These are phyloP conservation scores for Enteromius fasciolatus DNA, from an alignment of 2,797 vertebrate species.

Conservation along the genomic window DNA sequence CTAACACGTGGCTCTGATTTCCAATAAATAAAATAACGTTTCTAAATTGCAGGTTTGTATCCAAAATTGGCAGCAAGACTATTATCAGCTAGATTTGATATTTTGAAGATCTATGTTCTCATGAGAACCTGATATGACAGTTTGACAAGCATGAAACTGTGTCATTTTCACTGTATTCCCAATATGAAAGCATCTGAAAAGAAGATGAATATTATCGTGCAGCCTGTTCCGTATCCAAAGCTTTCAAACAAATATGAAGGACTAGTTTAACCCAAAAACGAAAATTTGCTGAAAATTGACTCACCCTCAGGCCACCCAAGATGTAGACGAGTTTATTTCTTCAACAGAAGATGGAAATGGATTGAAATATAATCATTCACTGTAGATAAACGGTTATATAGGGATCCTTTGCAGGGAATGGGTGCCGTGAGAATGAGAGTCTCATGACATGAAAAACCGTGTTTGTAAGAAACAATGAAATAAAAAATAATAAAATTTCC, in stretches of 20 bases:
- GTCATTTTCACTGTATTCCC: conserved; percentile 1
- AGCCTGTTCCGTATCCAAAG: background rate
- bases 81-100: conserved; percentile 13
- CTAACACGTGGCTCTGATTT: background rate
- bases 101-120: conserved; percentile 13
- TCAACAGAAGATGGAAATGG: background rate
- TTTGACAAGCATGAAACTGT: background rate
- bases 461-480: background rate
- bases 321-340: background rate
- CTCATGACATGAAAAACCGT: too few relatives aligned
- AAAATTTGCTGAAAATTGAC: background rate
- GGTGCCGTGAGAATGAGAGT: background rate
- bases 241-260: background rate
- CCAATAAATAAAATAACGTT: conserved; percentile 25
- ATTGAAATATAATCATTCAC: too few relatives aligned
- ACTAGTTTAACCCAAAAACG: background rate
- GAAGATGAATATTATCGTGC: background rate
- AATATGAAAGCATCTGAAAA: background rate
- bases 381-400: background rate
- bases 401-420: background rate
- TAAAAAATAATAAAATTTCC: background rate
- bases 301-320: background rate
- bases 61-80: conserved; percentile 13
- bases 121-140: conserved; percentile 10
- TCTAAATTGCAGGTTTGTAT: conserved; percentile 8